Conservation (phyloP, 2,113 vertebrate species). For the Trichechus manatus region DNA sequence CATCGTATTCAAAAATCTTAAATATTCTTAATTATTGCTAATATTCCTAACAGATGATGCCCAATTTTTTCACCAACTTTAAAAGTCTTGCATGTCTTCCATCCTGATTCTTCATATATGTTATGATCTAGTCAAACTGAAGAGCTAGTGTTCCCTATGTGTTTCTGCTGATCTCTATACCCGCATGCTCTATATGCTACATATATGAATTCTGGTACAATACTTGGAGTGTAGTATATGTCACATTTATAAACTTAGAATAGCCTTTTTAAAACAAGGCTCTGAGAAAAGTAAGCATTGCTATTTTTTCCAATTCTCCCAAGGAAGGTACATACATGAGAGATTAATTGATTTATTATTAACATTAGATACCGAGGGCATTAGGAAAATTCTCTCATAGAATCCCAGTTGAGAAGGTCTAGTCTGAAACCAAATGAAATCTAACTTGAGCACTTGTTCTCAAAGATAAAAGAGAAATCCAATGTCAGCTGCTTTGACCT, state of each 20-base stretch:
- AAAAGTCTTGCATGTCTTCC: not conserved
- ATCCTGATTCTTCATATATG: not conserved
- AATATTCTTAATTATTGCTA: not conserved
- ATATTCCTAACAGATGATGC: not conserved
- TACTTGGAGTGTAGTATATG: not conserved
- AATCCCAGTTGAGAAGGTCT: not conserved
- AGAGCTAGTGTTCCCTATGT: not conserved
- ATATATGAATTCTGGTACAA: not conserved
- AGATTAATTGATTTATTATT: conserved; percentile 8
- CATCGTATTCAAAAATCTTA: not conserved
- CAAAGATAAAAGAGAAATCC: not conserved
- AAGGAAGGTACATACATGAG: not conserved
- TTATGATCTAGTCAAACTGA: not conserved
- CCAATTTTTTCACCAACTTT: not conserved
- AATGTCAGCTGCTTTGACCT: not conserved
- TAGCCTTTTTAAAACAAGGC: not conserved
- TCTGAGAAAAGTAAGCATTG: not conserved
- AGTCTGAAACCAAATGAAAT: conserved; percentile 29
- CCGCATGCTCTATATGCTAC: not conserved
- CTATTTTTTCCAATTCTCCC: not conserved
- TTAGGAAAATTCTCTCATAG: not conserved
- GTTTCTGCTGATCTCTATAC: not conserved
- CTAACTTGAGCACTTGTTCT: not conserved
- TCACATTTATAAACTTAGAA: not conserved
- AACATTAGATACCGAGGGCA: not conserved